Base-by-base conservation (phyloP, 2,113 vertebrate genomes). In the Casuarius casuarius region DNA sequence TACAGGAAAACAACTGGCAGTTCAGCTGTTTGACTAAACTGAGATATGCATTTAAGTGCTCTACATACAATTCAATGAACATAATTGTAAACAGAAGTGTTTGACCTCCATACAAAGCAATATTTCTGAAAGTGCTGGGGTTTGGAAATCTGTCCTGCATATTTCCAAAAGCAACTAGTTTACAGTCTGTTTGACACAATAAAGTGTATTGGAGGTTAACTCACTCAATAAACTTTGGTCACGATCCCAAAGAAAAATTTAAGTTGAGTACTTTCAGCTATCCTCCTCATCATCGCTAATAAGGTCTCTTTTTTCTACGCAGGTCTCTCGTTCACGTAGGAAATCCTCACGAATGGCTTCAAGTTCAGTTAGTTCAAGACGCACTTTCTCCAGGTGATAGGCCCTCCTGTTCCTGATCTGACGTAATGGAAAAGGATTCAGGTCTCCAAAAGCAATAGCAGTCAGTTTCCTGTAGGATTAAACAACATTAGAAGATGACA, bases 201-300 rank as follows among this genome's bases (percentile, higher is more conserved):
- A 33, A 70, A 48, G 54, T 14, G 8, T 67, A 87, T 54, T 70
- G 66, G 82, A 89, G 31, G 65, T 76, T 52, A 40, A 38, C 65
- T 92, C 88, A 70, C 87, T 48, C 48, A 72, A 58, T 51, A 82
- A 12, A 14, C 92, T 97, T 96, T 95, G 97, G 97, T 90, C 85
- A 84, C 0, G 5, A 85, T 54, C 70, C 86, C 95, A 81, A 75
- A 87, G 71, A 91, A 66, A 86, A 95, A 84, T 78, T 67, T 56
- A 5, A 31, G 40, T 35, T 17, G 67, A 77, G 33, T 52, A 65
- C 28, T 48, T 79, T 98, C 97, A 98, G 87, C 97, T 98, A 54
- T 99, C 99, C 94, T 99, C 99, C 38, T 99, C 99, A 48, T 99
- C 99, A 2, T 99, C 99, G 9, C 99, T 99, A 94, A 99, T 98